These are phyloP conservation scores for Yponomeuta evonymella DNA, from an alignment of 2,888 invertebrate species.

Conservation along the genomic window DNA sequence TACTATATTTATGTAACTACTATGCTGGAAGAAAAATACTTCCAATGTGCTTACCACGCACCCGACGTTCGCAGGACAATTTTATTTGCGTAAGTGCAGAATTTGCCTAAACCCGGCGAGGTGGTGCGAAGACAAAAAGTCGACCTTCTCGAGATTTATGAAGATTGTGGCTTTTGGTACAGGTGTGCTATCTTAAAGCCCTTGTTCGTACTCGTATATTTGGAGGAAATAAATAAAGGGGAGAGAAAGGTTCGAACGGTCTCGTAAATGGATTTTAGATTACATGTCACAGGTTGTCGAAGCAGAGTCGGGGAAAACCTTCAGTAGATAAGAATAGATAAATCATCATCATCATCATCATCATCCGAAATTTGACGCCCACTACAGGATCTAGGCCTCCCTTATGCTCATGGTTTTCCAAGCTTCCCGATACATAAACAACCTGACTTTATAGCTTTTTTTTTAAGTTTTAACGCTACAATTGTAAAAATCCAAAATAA, in stretches of 20 bases:
- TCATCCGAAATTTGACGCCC: too few species aligned
- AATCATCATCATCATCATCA: too few species aligned
- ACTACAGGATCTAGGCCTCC: too few species aligned
- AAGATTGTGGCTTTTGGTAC: conserved; percentile 49
- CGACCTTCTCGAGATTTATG: conserved; percentile 59
- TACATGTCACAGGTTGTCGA: neutral
- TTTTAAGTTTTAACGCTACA: too few species aligned
- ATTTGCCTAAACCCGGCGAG: conserved; percentile 60
- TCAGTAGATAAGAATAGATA: too few species aligned
- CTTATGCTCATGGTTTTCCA: too few species aligned
- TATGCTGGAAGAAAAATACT: neutral
- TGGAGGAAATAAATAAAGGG: neutral
- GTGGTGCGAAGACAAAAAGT: conserved; percentile 64
- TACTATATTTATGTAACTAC: neutral
- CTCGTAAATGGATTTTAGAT: neutral
- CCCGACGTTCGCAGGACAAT: neutral
- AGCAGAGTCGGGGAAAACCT: too few species aligned
- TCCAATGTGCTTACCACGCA: neutral
- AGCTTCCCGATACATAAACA: too few species aligned
- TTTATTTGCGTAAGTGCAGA: conserved; percentile 54
- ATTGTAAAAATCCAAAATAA: too few species aligned
- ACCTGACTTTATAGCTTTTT: too few species aligned
- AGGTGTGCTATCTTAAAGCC: conserved; percentile 20
- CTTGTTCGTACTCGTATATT: neutral
- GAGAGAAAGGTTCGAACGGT: neutral